Evolutionary conservation across 2,797 vertebrate genomes (phyloP).

Genomic region (Anguilla anguilla): DNA sequence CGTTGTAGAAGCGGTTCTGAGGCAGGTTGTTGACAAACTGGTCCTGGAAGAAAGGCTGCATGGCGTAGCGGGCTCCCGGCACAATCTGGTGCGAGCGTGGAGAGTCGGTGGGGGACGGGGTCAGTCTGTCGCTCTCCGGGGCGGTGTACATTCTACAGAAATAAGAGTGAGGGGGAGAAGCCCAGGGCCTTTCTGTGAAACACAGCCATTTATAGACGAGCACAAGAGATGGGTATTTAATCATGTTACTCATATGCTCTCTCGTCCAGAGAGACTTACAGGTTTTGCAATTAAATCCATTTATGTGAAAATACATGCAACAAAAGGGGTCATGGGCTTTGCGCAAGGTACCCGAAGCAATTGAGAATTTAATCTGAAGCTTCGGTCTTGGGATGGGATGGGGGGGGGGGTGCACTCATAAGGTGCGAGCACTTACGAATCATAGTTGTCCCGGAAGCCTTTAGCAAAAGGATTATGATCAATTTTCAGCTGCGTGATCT

Average conservation of each 20-base stretch:
- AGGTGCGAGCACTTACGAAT: slow-evolving; percentile 84
- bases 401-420: neutral
- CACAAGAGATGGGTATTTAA: neutral
- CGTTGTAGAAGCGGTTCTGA: slow-evolving; percentile 89
- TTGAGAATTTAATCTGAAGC: neutral
- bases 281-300: neutral
- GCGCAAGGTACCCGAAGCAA: neutral
- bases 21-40: slow-evolving; percentile 98
- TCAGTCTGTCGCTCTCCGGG: slow-evolving; percentile 96
- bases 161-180: neutral
- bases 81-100: slow-evolving; percentile 98
- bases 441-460: slow-evolving; percentile 98
- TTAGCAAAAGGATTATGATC: slow-evolving; percentile 98
- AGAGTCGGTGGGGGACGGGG: slow-evolving; percentile 97
- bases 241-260: neutral
- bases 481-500: slow-evolving; percentile 99
- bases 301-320: neutral
- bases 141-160: slow-evolving; percentile 94
- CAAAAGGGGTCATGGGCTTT: neutral
- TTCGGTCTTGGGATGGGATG: neutral
- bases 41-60: slow-evolving; percentile 98
- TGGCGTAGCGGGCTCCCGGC: slow-evolving; percentile 89
- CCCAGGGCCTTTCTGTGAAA: neutral
- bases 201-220: too few species aligned
- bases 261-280: neutral